A percentile compares a stretch with the other conserved stretches of the same genome.
Evolutionary conservation across 2,888 invertebrate species (phyloP).

Genomic region (Phaonia tiefii): DNA sequence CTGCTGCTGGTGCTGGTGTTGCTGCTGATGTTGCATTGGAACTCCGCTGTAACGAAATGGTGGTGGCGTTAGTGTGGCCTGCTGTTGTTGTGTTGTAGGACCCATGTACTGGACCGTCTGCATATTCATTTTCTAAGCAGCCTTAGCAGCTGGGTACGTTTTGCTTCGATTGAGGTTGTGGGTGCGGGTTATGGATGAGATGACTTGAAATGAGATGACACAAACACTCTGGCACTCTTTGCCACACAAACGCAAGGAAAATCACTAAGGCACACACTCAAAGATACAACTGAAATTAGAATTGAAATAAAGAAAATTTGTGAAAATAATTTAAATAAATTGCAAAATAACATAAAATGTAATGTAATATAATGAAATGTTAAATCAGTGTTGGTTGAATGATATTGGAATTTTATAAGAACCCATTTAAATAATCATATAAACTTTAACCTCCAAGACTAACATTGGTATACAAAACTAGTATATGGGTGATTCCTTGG

Average conservation of each 20-base stretch:
- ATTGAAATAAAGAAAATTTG: constrained; percentile 12
- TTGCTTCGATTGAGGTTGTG: not conserved
- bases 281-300: constrained; percentile 27
- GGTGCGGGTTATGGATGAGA: constrained; percentile 6
- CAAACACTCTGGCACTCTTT: constrained; percentile 13
- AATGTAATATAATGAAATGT: not conserved
- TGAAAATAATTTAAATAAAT: constrained; percentile 34
- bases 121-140: constrained; percentile 59
- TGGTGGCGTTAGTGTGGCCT: constrained; percentile 44
- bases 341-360: constrained; percentile 26
- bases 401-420: too few species aligned
- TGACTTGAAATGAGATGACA: constrained; percentile 5
- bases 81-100: constrained; percentile 56
- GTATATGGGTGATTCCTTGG: not conserved
- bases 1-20: constrained; percentile 37
- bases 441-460: constrained; percentile 22
- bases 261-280: constrained; percentile 30
- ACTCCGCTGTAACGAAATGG: constrained; percentile 62
- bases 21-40: constrained; percentile 58
- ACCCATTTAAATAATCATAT: too few species aligned
- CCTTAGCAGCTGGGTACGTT: not conserved
- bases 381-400: constrained; percentile 7
- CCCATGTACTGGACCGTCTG: constrained; percentile 64
- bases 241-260: not conserved
- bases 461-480: not conserved